phyloP scores from a whole-genome alignment of 2,113 vertebrate genomes.

The Euleptes europaea region DNA sequence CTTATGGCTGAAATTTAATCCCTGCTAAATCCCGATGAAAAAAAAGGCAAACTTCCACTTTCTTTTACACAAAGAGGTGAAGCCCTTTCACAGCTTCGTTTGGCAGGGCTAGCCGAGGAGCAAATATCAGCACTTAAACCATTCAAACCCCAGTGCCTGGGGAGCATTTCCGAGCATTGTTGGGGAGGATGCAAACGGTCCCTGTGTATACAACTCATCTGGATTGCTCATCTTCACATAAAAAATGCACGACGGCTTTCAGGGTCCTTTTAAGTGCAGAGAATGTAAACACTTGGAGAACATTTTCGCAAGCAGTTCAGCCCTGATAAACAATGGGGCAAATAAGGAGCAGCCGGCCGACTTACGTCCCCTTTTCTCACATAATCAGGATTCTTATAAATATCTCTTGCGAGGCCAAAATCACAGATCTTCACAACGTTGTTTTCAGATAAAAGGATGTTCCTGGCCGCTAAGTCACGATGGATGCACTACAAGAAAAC shows the following conservation, averaged over 20 bases:
- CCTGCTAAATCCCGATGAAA: neutral
- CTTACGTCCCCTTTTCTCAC: conserved; percentile 96
- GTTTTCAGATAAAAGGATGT: conserved; percentile 93
- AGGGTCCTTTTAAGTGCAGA: conserved; percentile 14
- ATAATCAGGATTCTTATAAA: conserved; percentile 95
- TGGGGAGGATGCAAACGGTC: neutral
- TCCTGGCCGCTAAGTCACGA: conserved; percentile 92
- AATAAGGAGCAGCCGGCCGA: conserved; percentile 56
- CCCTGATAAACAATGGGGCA: conserved; percentile 35
- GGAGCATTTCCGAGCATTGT: neutral
- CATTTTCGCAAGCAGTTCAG: conserved; percentile 34
- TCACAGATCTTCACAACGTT: conserved; percentile 98
- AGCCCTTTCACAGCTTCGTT: neutral
- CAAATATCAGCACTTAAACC: neutral
- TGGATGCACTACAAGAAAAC: conserved; percentile 89
- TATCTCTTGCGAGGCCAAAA: conserved; percentile 92
- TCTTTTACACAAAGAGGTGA: neutral
- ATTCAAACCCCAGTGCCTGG: conserved; percentile 1
- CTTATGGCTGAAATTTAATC: neutral
- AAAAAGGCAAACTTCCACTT: neutral
- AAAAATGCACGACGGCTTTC: neutral
- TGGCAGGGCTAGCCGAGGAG: neutral
- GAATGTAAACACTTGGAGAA: conserved; percentile 28
- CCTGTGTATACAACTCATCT: neutral
- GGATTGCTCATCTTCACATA: conserved; percentile 28